A percentile compares a stretch with the other conserved stretches of the same genome.
Conservation (phyloP, 2,888 invertebrate genomes). For the Endotricha flammealis region DNA sequence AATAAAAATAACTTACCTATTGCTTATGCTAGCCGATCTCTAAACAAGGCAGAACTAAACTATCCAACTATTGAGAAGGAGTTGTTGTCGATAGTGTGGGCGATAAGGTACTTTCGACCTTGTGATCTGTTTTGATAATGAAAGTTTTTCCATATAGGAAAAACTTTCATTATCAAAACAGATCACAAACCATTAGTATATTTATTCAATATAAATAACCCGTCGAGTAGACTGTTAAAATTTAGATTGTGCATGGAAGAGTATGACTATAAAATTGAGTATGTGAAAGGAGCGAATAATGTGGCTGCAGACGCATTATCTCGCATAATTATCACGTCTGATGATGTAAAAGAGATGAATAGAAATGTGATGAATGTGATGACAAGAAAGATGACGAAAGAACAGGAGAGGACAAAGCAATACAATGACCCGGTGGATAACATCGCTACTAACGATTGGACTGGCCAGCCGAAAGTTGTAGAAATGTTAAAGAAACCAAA, state of each 20-base stretch:
- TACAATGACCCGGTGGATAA: too few species aligned
- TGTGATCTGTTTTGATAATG: too few species aligned
- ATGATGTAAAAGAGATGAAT: conserved; percentile 14
- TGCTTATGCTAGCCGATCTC: background rate
- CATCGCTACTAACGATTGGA: too few species aligned
- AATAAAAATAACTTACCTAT: background rate
- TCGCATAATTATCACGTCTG: conserved; percentile 14
- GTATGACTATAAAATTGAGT: conserved; percentile 11
- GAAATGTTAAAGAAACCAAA: too few species aligned
- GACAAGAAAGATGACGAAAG: background rate
- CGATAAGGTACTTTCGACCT: background rate
- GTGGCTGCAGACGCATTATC: conserved; percentile 19
- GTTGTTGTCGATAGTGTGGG: conserved; percentile 2
- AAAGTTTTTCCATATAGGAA: too few species aligned
- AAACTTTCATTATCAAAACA: background rate
- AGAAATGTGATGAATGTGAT: background rate
- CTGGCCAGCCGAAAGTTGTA: too few species aligned
- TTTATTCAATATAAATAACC: conserved; percentile 6
- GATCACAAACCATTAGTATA: conserved; percentile 1
- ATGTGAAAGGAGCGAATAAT: conserved; percentile 18
- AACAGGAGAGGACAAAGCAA: too few species aligned
- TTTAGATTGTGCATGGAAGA: conserved; percentile 8
- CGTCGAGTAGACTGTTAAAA: conserved; percentile 15
- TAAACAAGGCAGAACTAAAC: conserved; percentile 1
- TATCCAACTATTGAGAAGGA: conserved; percentile 2